Conservation (phyloP, 2,888 invertebrate genomes). For the Tachina lurida region DNA sequence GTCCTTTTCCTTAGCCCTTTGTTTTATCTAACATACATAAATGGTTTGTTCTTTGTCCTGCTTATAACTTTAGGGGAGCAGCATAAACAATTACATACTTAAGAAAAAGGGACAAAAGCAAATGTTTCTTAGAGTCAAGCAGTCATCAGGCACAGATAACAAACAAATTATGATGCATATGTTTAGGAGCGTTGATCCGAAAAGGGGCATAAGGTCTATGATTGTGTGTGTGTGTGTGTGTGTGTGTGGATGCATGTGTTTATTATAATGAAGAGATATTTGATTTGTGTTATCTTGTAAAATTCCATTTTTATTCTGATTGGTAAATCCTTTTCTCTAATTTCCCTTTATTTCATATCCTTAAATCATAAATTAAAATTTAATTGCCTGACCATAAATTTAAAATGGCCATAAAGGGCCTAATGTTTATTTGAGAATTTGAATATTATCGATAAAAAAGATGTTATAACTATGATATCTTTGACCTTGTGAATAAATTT, state of each 20-base stretch:
- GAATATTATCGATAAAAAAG: neutral
- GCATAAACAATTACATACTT: slow-evolving; percentile 19
- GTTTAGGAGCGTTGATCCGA: neutral
- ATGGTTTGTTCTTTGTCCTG: slow-evolving; percentile 2
- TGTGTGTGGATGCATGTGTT: neutral
- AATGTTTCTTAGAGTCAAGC: slow-evolving; percentile 23
- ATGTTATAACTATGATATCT: neutral
- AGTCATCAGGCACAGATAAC: slow-evolving; percentile 1
- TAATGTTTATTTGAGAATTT: slow-evolving; percentile 11
- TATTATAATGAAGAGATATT: neutral
- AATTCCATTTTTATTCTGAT: neutral
- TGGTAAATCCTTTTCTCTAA: slow-evolving; percentile 17
- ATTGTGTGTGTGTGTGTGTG: neutral
- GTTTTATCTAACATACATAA: neutral
- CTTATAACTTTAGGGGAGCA: slow-evolving; percentile 1
- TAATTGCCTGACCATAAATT: slow-evolving; percentile 29
- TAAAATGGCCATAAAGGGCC: neutral
- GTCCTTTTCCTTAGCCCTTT: slow-evolving; percentile 12
- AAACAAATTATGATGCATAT: slow-evolving; percentile 38
- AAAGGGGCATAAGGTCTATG: neutral
- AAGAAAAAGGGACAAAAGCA: neutral
- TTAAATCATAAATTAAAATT: slow-evolving; percentile 36
- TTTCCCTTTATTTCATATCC: neutral
- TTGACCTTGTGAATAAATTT: too few relatives aligned
- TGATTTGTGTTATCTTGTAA: neutral